phyloP scores from a whole-genome alignment of 2,797 vertebrate species.

The Buphagus erythrorhynchus region DNA sequence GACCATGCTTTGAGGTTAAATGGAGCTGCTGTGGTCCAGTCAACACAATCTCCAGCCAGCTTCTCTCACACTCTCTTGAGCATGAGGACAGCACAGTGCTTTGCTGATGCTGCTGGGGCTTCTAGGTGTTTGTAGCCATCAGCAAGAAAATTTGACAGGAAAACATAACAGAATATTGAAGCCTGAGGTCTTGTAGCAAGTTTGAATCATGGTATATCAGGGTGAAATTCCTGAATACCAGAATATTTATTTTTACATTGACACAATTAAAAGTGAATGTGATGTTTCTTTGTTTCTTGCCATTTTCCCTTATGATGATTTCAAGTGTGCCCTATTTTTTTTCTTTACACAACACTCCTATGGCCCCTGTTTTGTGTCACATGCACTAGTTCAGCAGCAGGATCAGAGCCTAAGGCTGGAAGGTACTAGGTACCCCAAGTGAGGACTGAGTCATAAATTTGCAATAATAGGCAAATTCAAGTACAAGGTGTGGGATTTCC shows the following conservation, averaged over 20 bases:
- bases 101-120: neutral
- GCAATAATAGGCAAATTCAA: neutral
- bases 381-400: neutral
- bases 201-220: fast-evolving
- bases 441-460: neutral
- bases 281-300: neutral
- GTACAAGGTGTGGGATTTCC: neutral
- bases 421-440: neutral
- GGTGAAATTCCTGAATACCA: neutral
- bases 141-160: neutral
- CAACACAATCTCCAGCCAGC: neutral
- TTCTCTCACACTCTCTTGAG: neutral
- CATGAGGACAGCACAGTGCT: neutral
- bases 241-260: neutral
- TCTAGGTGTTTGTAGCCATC: neutral
- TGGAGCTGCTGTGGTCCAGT: neutral
- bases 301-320: neutral
- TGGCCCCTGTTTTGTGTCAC: neutral
- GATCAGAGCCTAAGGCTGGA: neutral
- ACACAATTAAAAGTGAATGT: neutral
- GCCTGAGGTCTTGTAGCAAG: neutral
- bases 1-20: neutral
- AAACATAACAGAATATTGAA: neutral
- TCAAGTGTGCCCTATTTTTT: neutral
- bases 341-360: neutral